Evolutionary conservation across 2,113 vertebrate species (phyloP).

Genomic region (Aix galericulata): DNA sequence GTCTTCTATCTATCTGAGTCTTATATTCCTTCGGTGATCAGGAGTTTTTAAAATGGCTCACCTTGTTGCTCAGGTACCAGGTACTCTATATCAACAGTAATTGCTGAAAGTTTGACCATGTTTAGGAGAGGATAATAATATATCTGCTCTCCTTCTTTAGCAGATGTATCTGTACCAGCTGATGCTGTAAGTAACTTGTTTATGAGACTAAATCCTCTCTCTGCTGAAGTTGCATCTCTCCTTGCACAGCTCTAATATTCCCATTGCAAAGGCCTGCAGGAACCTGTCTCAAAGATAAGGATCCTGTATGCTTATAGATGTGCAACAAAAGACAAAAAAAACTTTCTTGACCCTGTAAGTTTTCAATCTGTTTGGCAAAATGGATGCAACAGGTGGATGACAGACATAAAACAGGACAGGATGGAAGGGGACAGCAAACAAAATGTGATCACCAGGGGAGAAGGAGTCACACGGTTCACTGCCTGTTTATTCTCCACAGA

Average conservation of each 20-base stretch:
- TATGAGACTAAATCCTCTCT: background rate
- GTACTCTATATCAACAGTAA: background rate
- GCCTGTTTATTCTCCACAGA: background rate
- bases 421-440: background rate
- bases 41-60: background rate
- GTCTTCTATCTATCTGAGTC: background rate
- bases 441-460: background rate
- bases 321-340: background rate
- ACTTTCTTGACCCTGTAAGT: background rate
- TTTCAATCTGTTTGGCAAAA: background rate
- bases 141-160: background rate
- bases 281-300: background rate
- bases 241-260: background rate
- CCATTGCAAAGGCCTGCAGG: background rate
- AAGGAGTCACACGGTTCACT: background rate
- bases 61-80: background rate
- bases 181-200: background rate
- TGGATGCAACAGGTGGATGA: background rate
- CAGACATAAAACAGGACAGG: background rate
- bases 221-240: background rate
- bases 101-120: background rate
- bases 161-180: background rate
- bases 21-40: background rate
- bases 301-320: no score
- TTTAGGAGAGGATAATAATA: background rate